Evolutionary conservation across 2,113 vertebrate genomes (phyloP).

Genomic region (Dicentrarchus labrax): DNA sequence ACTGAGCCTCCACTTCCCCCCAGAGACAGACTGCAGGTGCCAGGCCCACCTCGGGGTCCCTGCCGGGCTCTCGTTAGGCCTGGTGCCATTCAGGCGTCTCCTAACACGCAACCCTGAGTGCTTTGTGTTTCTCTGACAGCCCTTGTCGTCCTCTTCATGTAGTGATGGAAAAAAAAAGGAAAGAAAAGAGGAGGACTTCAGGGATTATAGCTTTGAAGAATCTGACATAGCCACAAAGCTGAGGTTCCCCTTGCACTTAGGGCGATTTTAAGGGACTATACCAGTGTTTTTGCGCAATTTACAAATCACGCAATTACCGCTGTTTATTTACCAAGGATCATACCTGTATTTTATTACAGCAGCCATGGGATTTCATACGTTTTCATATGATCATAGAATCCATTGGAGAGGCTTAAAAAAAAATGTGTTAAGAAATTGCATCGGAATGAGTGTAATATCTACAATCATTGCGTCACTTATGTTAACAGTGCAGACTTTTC

Average conservation of each 20-base stretch:
- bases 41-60: conserved; percentile 74
- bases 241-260: conserved; percentile 23
- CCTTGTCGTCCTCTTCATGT: conserved; percentile 64
- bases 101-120: conserved; percentile 72
- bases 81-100: conserved; percentile 76
- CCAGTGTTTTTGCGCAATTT: not conserved
- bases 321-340: not conserved
- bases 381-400: not conserved
- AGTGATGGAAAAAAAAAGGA: conserved; percentile 20
- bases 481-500: not conserved
- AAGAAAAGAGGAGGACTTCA: conserved; percentile 51
- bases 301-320: not conserved
- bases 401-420: not conserved
- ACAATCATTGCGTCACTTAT: not conserved
- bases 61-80: conserved; percentile 74
- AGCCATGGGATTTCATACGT: not conserved
- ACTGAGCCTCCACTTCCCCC: conserved; percentile 31
- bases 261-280: not conserved
- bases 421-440: not conserved
- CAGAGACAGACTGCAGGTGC: conserved; percentile 75
- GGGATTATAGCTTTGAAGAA: conserved; percentile 52
- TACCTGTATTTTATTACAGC: too few relatives aligned
- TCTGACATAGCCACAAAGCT: conserved; percentile 33
- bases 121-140: conserved; percentile 77
- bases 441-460: not conserved